Conservation (phyloP, 2,797 vertebrate genomes). For the Artibeus lituratus region DNA sequence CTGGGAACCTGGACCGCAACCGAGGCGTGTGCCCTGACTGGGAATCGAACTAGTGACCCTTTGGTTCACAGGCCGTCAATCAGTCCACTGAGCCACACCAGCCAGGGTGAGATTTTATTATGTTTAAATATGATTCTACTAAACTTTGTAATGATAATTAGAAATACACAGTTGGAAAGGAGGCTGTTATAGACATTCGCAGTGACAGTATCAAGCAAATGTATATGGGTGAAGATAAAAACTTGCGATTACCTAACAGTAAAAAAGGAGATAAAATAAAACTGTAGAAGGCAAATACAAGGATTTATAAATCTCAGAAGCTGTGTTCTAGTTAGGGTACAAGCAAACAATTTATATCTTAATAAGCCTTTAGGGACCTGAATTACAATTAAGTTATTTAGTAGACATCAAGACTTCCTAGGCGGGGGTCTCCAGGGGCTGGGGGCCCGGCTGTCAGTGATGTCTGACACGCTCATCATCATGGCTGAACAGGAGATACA, state of each 20-base stretch:
- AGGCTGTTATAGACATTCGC: neutral
- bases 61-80: no score
- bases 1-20: no score
- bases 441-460: neutral
- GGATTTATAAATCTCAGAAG: neutral
- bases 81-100: no score
- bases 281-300: neutral
- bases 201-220: neutral
- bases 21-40: no score
- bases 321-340: neutral
- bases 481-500: neutral
- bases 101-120: neutral
- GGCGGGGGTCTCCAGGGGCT: neutral
- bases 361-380: neutral
- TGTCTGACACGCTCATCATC: neutral
- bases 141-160: conserved; percentile 19
- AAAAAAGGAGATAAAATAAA: neutral
- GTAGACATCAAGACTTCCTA: neutral
- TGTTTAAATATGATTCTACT: neutral
- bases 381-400: neutral
- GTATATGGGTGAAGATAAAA: conserved; percentile 20
- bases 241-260: neutral
- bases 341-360: neutral
- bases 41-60: no score
- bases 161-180: neutral